phyloP scores from a whole-genome alignment of 2,797 vertebrate species.

The Paratrypauchen microcephalus region DNA sequence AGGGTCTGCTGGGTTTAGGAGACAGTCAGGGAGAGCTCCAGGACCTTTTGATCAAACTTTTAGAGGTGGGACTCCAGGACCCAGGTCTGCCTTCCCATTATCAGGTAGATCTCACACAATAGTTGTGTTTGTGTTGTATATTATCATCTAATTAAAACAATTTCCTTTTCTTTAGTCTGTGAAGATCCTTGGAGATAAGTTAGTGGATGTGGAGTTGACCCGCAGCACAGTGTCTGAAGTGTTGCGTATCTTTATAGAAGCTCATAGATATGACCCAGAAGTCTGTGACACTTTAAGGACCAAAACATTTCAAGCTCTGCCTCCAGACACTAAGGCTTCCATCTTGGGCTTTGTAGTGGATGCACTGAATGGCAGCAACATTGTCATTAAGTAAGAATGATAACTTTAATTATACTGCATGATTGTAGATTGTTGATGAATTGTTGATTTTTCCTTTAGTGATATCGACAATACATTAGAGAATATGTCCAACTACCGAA shows the following conservation, averaged over 20 bases:
- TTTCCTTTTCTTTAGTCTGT: constrained; percentile 78
- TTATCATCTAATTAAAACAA: background rate
- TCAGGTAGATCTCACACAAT: constrained; percentile 77
- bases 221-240: constrained; percentile 91
- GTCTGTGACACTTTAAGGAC: constrained; percentile 87
- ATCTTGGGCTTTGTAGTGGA: constrained; percentile 90
- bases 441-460: constrained; percentile 58
- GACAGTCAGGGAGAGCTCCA: constrained; percentile 85
- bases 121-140: background rate
- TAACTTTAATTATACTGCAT: background rate
- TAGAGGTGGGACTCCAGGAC: constrained; percentile 85
- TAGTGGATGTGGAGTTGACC: constrained; percentile 87
- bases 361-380: constrained; percentile 88
- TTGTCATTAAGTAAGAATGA: constrained; percentile 82
- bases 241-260: constrained; percentile 90
- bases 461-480: constrained; percentile 96
- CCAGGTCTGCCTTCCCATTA: constrained; percentile 90
- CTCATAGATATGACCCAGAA: constrained; percentile 82
- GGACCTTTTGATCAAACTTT: constrained; percentile 86
- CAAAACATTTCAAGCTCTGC: constrained; percentile 90
- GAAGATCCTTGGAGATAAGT: constrained; percentile 94
- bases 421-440: background rate
- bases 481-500: constrained; percentile 89
- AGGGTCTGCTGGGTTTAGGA: constrained; percentile 88
- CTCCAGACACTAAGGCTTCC: constrained; percentile 87